These are phyloP conservation scores for Zoroaster sp. DNA, from an alignment of 53 echinoderm and acorn worm genomes.

Conservation along the genomic window DNA sequence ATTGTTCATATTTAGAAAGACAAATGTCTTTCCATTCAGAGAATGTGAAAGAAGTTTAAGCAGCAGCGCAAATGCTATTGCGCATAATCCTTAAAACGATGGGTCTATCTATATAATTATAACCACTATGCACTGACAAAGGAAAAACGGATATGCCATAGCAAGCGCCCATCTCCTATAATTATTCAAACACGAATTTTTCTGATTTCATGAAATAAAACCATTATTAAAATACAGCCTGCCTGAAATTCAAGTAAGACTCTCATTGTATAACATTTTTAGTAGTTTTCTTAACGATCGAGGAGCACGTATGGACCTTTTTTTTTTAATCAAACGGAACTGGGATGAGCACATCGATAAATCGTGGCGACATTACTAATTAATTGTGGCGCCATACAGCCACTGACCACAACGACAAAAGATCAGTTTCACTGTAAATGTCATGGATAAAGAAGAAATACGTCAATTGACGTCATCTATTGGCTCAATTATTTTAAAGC, in stretches of 20 bases:
- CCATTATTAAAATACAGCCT: background rate
- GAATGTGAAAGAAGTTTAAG: too few relatives aligned
- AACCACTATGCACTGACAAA: too few relatives aligned
- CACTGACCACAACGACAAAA: background rate
- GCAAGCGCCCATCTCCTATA: background rate
- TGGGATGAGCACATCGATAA: background rate
- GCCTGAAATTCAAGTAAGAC: background rate
- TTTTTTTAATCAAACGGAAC: background rate
- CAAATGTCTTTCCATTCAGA: too few relatives aligned
- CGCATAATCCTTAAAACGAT: too few relatives aligned
- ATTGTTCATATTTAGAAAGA: too few relatives aligned
- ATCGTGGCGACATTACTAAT: background rate
- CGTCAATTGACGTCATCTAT: background rate
- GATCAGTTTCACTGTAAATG: background rate
- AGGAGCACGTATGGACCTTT: background rate
- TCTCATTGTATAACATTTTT: background rate
- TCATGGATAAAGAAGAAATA: background rate
- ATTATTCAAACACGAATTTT: background rate
- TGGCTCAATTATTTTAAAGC: too few relatives aligned
- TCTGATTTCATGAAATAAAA: too few relatives aligned
- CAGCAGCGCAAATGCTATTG: too few relatives aligned
- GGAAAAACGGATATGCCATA: background rate
- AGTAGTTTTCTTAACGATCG: background rate
- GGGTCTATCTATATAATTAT: too few relatives aligned
- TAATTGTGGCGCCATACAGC: too few relatives aligned